A percentile compares a stretch with the other conserved stretches of the same genome.
Evolutionary conservation across 37 sponge, comb jelly and placozoan species (phyloP).

Genomic region (Dysidea cf. avara): DNA sequence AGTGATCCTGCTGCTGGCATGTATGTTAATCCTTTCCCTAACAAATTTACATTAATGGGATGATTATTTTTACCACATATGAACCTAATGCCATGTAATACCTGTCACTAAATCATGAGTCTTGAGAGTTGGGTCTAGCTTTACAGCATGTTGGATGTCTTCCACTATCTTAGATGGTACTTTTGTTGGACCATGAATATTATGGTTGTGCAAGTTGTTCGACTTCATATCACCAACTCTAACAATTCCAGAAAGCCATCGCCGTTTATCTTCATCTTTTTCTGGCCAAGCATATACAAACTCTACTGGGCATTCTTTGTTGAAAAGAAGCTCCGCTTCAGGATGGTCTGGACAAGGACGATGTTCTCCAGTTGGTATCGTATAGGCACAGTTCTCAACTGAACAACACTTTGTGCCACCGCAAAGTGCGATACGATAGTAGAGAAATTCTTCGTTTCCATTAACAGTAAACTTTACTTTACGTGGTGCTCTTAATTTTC

Average conservation of each 20-base stretch:
- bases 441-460: constrained; percentile 2
- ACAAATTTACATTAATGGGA: too few relatives aligned
- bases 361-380: neutral
- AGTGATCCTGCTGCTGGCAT: constrained; percentile 23
- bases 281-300: constrained; percentile 52
- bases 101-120: constrained; percentile 39
- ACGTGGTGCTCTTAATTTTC: constrained; percentile 4
- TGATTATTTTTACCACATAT: too few relatives aligned
- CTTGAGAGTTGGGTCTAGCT: constrained; percentile 26
- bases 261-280: constrained; percentile 19
- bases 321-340: neutral
- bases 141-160: constrained; percentile 15
- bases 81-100: too few relatives aligned
- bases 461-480: constrained; percentile 3
- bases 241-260: constrained; percentile 35
- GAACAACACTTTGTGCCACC: constrained; percentile 23
- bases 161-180: constrained; percentile 26
- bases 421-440: constrained; percentile 38
- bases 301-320: constrained; percentile 28
- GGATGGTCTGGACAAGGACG: constrained; percentile 20
- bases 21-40: too few relatives aligned
- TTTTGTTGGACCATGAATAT: constrained; percentile 18
- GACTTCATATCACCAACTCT: constrained; percentile 5
- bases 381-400: constrained; percentile 5
- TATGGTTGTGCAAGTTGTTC: constrained; percentile 39